These are phyloP conservation scores for Stictocephala bisonia DNA, from an alignment of 2,888 invertebrate genomes.

Conservation along the genomic window DNA sequence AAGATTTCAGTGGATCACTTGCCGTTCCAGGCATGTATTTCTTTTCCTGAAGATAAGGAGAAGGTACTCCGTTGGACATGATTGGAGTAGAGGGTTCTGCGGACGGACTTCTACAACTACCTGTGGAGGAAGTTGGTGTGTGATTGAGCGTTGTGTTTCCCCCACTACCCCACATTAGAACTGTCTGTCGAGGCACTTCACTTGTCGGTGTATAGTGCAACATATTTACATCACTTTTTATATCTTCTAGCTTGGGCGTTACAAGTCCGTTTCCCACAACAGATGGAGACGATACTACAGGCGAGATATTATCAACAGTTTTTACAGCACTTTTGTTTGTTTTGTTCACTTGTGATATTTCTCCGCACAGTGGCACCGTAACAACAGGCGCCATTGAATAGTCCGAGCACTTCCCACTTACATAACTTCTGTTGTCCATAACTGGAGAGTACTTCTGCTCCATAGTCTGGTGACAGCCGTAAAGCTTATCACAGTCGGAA, in stretches of 20 bases:
- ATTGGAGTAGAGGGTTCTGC: constrained; percentile 54
- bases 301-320: constrained; percentile 59
- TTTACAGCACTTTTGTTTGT: constrained; percentile 52
- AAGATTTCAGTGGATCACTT: constrained; percentile 66
- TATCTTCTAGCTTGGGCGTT: constrained; percentile 73
- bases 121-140: constrained; percentile 54
- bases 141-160: constrained; percentile 57
- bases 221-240: constrained; percentile 66
- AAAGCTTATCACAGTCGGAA: constrained; percentile 68
- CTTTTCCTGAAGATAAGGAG: constrained; percentile 54
- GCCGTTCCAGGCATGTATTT: constrained; percentile 56
- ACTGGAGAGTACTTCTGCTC: constrained; percentile 68
- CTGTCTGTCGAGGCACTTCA: constrained; percentile 85
- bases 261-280: constrained; percentile 68
- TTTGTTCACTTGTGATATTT: constrained; percentile 49
- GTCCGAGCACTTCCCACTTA: constrained; percentile 65
- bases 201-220: constrained; percentile 58
- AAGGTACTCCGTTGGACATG: constrained; percentile 54
- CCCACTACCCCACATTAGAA: constrained; percentile 87
- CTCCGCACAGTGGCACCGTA: constrained; percentile 56
- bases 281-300: constrained; percentile 74
- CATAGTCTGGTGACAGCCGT: constrained; percentile 72
- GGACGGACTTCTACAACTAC: constrained; percentile 45
- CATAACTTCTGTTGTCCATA: constrained; percentile 57
- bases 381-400: constrained; percentile 61